These are phyloP conservation scores for Cephalotes varians DNA, from an alignment of 2,888 invertebrate genomes.

Conservation along the genomic window DNA sequence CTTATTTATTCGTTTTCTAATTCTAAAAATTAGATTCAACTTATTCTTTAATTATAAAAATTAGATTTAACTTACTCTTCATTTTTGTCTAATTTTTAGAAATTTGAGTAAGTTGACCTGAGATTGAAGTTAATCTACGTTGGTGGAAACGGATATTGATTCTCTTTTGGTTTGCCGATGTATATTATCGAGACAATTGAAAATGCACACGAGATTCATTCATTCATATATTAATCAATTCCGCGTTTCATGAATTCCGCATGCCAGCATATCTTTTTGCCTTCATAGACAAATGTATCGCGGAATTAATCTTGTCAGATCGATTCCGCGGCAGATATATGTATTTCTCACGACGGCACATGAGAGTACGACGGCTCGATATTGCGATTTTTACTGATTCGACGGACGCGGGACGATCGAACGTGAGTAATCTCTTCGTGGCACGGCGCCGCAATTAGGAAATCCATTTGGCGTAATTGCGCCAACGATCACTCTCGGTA, in stretches of 20 bases:
- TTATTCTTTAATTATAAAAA: too few relatives aligned
- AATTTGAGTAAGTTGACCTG: too few relatives aligned
- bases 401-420: slow-evolving; percentile 74
- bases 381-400: slow-evolving; percentile 63
- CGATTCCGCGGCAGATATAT: slow-evolving; percentile 21
- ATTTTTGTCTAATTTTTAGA: too few relatives aligned
- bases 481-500: slow-evolving; percentile 77
- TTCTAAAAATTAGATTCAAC: too few relatives aligned
- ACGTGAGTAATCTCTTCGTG: slow-evolving; percentile 82
- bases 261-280: background rate
- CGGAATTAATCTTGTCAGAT: slow-evolving; percentile 24
- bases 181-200: background rate
- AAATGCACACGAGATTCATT: background rate
- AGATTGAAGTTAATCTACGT: too few relatives aligned
- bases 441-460: slow-evolving; percentile 83
- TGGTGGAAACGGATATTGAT: too few relatives aligned
- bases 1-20: too few relatives aligned
- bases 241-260: slow-evolving; percentile 7
- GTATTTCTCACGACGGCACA: slow-evolving; percentile 11
- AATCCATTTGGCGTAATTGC: slow-evolving; percentile 85
- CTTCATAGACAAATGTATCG: background rate
- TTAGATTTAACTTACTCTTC: too few relatives aligned
- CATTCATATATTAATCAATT: background rate
- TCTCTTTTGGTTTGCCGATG: background rate
- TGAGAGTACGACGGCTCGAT: slow-evolving; percentile 40